Base-by-base conservation (phyloP, 2,888 invertebrate genomes). In the Linyphia triangularis region DNA sequence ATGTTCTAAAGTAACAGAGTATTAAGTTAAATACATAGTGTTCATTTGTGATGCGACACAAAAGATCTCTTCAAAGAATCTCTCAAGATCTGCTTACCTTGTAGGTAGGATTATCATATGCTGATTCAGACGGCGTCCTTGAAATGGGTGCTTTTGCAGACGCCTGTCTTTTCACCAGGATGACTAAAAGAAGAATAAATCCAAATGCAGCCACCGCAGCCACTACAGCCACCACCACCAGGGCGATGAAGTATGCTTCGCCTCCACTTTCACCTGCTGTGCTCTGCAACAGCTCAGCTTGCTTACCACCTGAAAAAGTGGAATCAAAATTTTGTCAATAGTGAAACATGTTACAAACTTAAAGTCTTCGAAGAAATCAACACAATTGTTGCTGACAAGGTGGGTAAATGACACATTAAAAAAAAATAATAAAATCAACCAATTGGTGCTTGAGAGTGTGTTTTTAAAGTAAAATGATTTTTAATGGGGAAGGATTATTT, bases 21-120 rank as follows among this genome's bases (percentile, higher is more conserved):
- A 10, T 10, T n/a, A 40, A 5, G 70, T 13, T 7, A 67, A 28
- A 22, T 28, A 16, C 61, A 7, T 67, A n/a, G 0, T 61, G n/a
- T 9, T 61, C 16, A 9, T 16, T 43, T 16, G 9, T 16, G 16
- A 13, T 43, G 43, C 1, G 9, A 43, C 2, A 59, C 16, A 19
- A 61, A 61, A 16, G 1, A 59, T 9, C 7, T n/a, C 61, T 4
- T 22, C 10, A n/a, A 30, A 65, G 28, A 65, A 65, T 10, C 24
- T 16, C 13, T 51, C 16, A 51, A n/a, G 16, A 16, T 51, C 16
- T 19, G 61, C 89, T 91, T 93, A 97, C 96, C 95, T 97, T 97
- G 94, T 97, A 97, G 92, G 97, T 97, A 67, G 97, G 97, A 93
- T 97, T 97, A 93, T 97, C 97, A 92, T 97, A 97, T 65, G 97